Evolutionary conservation across 1,140 invertebrate species (phyloP), one percentile per base, ranked within the genome.

Genomic region (Zaprionus camerounensis): DNA sequence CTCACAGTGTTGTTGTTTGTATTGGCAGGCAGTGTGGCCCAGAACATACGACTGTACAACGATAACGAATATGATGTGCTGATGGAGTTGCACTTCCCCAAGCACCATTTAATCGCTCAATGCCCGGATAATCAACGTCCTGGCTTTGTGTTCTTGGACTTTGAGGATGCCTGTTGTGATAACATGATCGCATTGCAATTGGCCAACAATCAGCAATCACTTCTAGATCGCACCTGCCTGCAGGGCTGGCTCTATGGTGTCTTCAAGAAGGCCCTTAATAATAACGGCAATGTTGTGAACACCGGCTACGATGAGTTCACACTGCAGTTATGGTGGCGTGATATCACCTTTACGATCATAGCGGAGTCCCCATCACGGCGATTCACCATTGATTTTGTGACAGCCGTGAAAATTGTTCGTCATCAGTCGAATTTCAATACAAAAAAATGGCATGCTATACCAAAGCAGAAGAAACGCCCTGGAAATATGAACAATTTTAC

Each of bases 321-420:
- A 3, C 59, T 91, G 2, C n/a, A n/a, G 0, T 84, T 82, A 36
- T 1, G 57, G 0, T 64, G 56, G 12, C 51, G 58, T 11, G 26
- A 46, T 1, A 70, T 64, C 20, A 53, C 73, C 1, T 76, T 78
- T 34, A 84, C 76, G 9, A 82, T 91, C 3, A 59, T 36, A 17
- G 80, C 83, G 0, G 11, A 55, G 24, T 80, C 71, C 1, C 5
- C 0, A 0, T 2, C 12, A 1, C 63, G 57, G 12, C 4, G 15
- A 3, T 77, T 87, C 28, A 55, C 20, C 26, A 82, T 91, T 17
- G 76, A 91, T 51, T 82, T 91, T 63, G 74, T 84, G 34, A 87
- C 88, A 13, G 81, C 71, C 7, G 72, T 91, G 2, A 73, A 70
- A 28, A 69, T 91, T 22, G 5, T 20, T 1, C 49, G 51, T 3